These are phyloP conservation scores for Hyperopisus bebe DNA, from an alignment of 2,113 vertebrate species.

Conservation along the genomic window DNA sequence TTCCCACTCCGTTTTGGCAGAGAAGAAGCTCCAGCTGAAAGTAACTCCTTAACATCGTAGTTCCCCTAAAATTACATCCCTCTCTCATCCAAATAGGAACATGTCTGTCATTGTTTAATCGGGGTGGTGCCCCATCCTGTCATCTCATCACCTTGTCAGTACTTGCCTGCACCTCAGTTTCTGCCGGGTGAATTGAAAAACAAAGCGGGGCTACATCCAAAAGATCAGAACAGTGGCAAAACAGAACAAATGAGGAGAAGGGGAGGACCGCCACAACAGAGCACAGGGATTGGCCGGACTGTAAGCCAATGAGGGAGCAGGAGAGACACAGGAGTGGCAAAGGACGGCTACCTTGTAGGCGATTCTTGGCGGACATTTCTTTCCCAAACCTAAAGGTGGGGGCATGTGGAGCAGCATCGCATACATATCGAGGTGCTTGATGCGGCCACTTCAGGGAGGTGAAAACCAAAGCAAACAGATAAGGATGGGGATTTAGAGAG, in stretches of 20 bases:
- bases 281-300: slow-evolving; percentile 51
- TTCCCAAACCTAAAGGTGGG: slow-evolving; percentile 97
- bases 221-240: slow-evolving; percentile 43
- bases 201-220: slow-evolving; percentile 37
- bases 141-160: not conserved
- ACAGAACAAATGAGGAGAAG: slow-evolving; percentile 27
- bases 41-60: not conserved
- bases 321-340: slow-evolving; percentile 32
- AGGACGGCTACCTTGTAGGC: slow-evolving; percentile 93
- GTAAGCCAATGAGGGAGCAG: slow-evolving; percentile 50
- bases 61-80: not conserved
- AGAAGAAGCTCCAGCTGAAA: not conserved
- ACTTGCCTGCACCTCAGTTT: not conserved
- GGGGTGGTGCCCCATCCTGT: not conserved
- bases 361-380: slow-evolving; percentile 95
- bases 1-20: too few relatives aligned
- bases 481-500: slow-evolving; percentile 53
- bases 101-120: not conserved
- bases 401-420: slow-evolving; percentile 99
- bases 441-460: slow-evolving; percentile 81
- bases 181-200: not conserved
- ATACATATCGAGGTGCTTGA: slow-evolving; percentile 99
- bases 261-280: slow-evolving; percentile 48
- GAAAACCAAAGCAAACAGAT: slow-evolving; percentile 39
- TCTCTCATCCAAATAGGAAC: not conserved